Percentiles rank a stretch among this genome's conserved stretches.
Evolutionary conservation across 2,797 vertebrate genomes (phyloP).

Genomic region (Limnodromus scolopaceus): DNA sequence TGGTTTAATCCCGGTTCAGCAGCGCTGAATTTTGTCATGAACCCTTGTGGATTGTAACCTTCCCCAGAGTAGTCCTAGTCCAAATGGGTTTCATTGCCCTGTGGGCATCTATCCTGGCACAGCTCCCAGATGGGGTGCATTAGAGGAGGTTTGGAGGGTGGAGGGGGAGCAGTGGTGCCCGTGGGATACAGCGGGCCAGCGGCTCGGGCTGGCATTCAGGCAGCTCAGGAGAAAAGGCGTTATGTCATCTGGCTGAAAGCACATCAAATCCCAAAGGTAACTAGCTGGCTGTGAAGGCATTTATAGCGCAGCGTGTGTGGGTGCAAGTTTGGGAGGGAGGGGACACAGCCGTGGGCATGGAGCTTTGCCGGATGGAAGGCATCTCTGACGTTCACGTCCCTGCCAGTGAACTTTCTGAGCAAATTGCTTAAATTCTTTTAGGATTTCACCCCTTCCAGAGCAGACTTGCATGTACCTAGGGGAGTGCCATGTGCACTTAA

Average conservation of each 20-base stretch:
- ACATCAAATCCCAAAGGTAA: not conserved
- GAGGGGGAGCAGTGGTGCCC: not conserved
- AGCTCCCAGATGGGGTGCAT: not conserved
- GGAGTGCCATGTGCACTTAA: not conserved
- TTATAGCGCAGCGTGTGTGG: not conserved
- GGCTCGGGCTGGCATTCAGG: not conserved
- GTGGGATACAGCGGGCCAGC: not conserved
- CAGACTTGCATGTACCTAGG: not conserved
- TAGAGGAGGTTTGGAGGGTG: not conserved
- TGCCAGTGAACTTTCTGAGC: not conserved
- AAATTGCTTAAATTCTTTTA: not conserved
- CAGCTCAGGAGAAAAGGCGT: not conserved
- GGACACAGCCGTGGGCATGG: accelerated
- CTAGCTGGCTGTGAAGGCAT: not conserved
- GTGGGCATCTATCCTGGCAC: not conserved
- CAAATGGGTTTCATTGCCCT: not conserved
- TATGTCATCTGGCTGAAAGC: not conserved
- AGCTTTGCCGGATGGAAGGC: not conserved
- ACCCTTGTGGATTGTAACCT: slow-evolving; percentile 4
- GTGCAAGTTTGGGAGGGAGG: not conserved
- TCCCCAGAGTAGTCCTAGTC: not conserved
- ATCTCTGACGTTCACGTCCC: not conserved
- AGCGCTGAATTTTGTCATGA: not conserved
- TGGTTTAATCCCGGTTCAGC: not conserved
- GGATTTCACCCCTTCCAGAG: not conserved